phyloP scores from a whole-genome alignment of 2,888 invertebrate genomes.

The Himalopsyche anomala region DNA sequence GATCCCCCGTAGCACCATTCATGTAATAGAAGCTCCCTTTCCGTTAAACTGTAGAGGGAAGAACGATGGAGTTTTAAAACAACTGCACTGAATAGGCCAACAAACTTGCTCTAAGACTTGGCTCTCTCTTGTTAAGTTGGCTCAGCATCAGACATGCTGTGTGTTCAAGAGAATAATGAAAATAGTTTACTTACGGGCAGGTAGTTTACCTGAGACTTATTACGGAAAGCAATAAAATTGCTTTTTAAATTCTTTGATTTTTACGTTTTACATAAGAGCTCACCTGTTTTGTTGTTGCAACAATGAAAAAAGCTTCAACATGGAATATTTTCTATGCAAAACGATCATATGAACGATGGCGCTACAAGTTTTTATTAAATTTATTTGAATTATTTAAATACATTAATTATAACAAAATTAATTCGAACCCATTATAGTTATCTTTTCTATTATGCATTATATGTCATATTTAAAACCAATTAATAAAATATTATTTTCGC shows the following conservation, averaged over 20 bases:
- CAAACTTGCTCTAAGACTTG: constrained; percentile 59
- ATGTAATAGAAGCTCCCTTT: constrained; percentile 54
- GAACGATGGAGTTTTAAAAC: constrained; percentile 62
- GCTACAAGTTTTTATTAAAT: too few relatives aligned
- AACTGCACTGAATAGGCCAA: constrained; percentile 63
- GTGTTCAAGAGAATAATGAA: constrained; percentile 59
- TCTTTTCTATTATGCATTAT: too few relatives aligned
- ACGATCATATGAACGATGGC: too few relatives aligned
- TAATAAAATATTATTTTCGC: too few relatives aligned
- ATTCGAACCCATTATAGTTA: too few relatives aligned
- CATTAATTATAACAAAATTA: too few relatives aligned
- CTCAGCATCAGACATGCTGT: constrained; percentile 50
- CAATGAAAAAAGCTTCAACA: too few relatives aligned
- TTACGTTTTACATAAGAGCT: constrained; percentile 1
- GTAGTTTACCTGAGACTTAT: constrained; percentile 42
- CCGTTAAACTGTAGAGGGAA: constrained; percentile 56
- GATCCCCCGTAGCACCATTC: constrained; percentile 40
- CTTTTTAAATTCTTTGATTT: constrained; percentile 5
- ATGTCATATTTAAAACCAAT: too few relatives aligned
- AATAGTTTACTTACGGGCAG: constrained; percentile 56
- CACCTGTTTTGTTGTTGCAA: too few relatives aligned
- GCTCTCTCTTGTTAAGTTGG: constrained; percentile 61
- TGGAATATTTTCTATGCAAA: too few relatives aligned
- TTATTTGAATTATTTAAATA: too few relatives aligned
- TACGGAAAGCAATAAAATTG: neutral